Conservation (phyloP, 2,113 vertebrate species). For the Psettodes erumei region DNA sequence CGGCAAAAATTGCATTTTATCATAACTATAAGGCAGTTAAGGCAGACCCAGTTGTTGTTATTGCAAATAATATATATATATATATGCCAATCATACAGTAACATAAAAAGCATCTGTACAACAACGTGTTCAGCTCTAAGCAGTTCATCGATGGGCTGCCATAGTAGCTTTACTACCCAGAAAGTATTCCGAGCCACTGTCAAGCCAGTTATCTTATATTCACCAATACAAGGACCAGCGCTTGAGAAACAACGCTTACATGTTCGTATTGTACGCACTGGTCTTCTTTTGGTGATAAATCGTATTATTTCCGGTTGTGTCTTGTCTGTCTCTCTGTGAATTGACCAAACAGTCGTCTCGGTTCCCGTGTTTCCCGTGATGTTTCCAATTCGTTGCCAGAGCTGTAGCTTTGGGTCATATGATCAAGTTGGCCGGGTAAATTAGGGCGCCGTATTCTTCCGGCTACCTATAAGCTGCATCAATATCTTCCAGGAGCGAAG, state of each 20-base stretch:
- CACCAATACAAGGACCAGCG: background rate
- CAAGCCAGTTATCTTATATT: background rate
- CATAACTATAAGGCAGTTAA: too few relatives aligned
- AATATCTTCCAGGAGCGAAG: too few relatives aligned
- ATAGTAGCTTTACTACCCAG: too few relatives aligned
- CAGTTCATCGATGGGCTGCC: too few relatives aligned
- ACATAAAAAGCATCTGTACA: too few relatives aligned
- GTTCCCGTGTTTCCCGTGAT: background rate
- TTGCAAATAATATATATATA: too few relatives aligned
- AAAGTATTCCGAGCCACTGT: background rate
- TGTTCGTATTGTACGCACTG: background rate
- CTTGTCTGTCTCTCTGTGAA: rapidly evolving
- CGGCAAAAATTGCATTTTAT: too few relatives aligned
- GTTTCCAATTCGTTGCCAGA: too few relatives aligned
- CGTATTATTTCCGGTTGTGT: constrained; percentile 2
- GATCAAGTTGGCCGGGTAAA: constrained; percentile 43
- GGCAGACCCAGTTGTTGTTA: too few relatives aligned
- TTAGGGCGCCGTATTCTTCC: constrained; percentile 17
- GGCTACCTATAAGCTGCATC: too few relatives aligned
- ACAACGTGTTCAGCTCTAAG: too few relatives aligned
- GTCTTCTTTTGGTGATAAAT: background rate
- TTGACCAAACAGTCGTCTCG: constrained; percentile 3
- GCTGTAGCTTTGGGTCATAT: constrained; percentile 53
- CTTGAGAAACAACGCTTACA: background rate
- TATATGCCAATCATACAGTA: too few relatives aligned